These are phyloP conservation scores for Acrobeloides nanus DNA, from an alignment of 2,888 invertebrate genomes.

Conservation along the genomic window DNA sequence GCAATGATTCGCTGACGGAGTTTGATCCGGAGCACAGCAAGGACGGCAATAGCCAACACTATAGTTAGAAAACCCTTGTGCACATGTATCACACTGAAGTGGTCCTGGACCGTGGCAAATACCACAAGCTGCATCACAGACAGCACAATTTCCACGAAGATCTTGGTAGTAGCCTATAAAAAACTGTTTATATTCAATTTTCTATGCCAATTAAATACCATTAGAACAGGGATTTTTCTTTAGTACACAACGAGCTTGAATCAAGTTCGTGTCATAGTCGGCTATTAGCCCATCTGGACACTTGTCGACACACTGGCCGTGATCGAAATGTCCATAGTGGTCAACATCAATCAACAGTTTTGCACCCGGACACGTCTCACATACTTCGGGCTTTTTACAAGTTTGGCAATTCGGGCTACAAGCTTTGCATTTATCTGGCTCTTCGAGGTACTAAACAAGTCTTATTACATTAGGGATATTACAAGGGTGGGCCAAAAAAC, in stretches of 20 bases:
- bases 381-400: slow-evolving; percentile 44
- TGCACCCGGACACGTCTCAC: slow-evolving; percentile 49
- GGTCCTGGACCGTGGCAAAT: slow-evolving; percentile 45
- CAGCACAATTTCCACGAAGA: slow-evolving; percentile 33
- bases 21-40: slow-evolving; percentile 34
- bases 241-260: slow-evolving; percentile 48
- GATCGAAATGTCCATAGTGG: slow-evolving; percentile 37
- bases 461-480: too few relatives aligned
- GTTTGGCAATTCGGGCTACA: slow-evolving; percentile 47
- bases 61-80: slow-evolving; percentile 39
- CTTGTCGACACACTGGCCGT: slow-evolving; percentile 49
- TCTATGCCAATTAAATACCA: too few relatives aligned
- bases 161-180: slow-evolving; percentile 47
- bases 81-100: slow-evolving; percentile 43
- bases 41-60: slow-evolving; percentile 47
- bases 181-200: too few relatives aligned
- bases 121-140: slow-evolving; percentile 44
- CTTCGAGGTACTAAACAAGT: slow-evolving; percentile 45
- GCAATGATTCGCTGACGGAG: slow-evolving; percentile 8
- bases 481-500: too few relatives aligned
- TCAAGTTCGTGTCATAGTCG: slow-evolving; percentile 50
- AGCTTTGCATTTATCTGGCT: slow-evolving; percentile 45
- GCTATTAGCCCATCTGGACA: slow-evolving; percentile 49
- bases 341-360: slow-evolving; percentile 48
- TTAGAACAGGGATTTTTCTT: slow-evolving; percentile 41